phyloP scores from a whole-genome alignment of 2,113 vertebrate genomes.

The Otis tarda region DNA sequence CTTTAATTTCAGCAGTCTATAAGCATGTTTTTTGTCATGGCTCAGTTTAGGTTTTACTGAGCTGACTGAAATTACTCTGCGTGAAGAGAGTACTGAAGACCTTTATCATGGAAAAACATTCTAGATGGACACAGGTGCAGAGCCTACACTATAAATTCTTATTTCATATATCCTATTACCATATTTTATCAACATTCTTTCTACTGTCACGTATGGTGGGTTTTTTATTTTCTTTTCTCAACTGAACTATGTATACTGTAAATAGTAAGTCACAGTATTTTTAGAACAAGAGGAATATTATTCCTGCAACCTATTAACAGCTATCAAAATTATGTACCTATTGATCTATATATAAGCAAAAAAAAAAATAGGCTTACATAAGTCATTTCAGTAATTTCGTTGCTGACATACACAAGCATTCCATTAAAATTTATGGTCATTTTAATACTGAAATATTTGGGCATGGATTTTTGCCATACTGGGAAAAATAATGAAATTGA shows the following conservation, averaged over 20 bases:
- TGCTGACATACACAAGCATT: background rate
- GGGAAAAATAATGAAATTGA: background rate
- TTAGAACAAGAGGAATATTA: background rate
- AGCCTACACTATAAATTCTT: background rate
- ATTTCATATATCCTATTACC: background rate
- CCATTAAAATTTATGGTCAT: background rate
- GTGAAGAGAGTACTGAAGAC: conserved; percentile 22
- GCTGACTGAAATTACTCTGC: background rate
- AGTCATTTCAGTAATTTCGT: background rate
- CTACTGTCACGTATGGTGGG: background rate
- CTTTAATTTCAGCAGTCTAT: background rate
- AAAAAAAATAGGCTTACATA: background rate
- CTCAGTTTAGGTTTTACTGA: conserved; percentile 51
- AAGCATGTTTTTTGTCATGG: background rate
- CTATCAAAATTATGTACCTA: background rate
- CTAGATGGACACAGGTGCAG: background rate
- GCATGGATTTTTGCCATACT: background rate
- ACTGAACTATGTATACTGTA: background rate
- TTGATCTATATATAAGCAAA: background rate
- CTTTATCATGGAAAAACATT: conserved; percentile 10
- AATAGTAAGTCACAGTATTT: background rate
- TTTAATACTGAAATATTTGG: background rate
- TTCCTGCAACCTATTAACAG: background rate
- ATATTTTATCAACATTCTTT: background rate
- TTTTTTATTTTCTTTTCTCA: background rate